Base-by-base conservation (phyloP, 2,888 invertebrate genomes). In the Eudasyphora cyanicolor region DNA sequence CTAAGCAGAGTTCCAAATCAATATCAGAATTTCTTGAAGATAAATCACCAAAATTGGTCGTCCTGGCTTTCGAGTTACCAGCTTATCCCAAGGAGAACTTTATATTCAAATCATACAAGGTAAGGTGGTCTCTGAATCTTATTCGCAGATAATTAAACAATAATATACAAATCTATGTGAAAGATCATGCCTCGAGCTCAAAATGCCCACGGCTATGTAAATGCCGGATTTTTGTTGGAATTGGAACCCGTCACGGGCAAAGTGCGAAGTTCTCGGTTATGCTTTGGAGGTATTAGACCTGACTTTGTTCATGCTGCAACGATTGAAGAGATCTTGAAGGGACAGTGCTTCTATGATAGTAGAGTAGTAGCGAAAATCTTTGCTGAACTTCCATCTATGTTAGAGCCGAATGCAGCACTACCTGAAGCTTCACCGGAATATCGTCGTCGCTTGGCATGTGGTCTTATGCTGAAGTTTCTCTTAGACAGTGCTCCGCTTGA, bases 391-490 rank as follows among this genome's bases (percentile, higher is more conserved):
- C 88, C 92, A 0, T 88, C 91, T 0, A 96, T 96, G 89, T 80
- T 97, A 0, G 88, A 92, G 0, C 95, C 96, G 0, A 94, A 94
- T 73, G 92, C 93, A 7, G 90, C 93, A 14, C 93, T 94, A 0
- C 95, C 95, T 0, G 95, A 96, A 87, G 94, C 95, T 0, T 93
- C 94, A 0, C 94, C 95, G 0, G 92, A 92, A 57, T 96, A 95
- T 88, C 93, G 96, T 38, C 95, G 94, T 88, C 92, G 92, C 10
- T 92, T 97, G 1, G 95, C 97, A 0, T 92, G 95, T 79, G 93
- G 95, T n/a, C 92, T 97, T 17, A 95, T 97, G 88, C 97, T 97
- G 90, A 97, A 96, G 93, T 94, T 92, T 84, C 88, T 95, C 38
- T 88, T 96, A 29, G 93, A 92, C 69, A 89, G 94, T 19, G 93